phyloP scores from a whole-genome alignment of 2,888 invertebrate species.

The Slavum lentiscoides region DNA sequence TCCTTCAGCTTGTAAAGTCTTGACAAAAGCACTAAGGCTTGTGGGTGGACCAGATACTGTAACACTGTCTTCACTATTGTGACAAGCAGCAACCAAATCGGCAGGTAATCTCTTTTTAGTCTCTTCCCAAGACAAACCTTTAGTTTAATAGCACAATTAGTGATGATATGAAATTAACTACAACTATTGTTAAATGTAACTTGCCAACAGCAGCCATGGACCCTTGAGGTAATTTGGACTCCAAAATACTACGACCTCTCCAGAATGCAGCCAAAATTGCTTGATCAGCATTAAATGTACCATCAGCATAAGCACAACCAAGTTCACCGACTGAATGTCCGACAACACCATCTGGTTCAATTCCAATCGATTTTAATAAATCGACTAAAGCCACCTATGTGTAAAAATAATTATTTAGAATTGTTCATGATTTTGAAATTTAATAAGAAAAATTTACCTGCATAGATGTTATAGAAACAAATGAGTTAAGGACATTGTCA shows the following conservation, averaged over 20 bases:
- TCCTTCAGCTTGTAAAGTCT: conserved; percentile 71
- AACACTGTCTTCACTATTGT: conserved; percentile 91
- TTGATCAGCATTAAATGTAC: conserved; percentile 91
- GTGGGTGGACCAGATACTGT: conserved; percentile 87
- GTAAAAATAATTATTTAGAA: not conserved
- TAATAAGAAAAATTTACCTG: conserved; percentile 64
- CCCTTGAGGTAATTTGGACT: conserved; percentile 73
- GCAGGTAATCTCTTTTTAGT: conserved; percentile 73
- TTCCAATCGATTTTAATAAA: conserved; percentile 72
- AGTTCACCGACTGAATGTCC: conserved; percentile 79
- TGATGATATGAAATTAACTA: not conserved
- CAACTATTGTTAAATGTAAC: conserved; percentile 22
- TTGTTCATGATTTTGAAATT: not conserved
- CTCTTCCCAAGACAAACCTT: conserved; percentile 79
- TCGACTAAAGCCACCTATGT: conserved; percentile 92
- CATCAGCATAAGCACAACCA: conserved; percentile 72
- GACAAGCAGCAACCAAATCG: conserved; percentile 86
- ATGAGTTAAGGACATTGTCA: conserved; percentile 85
- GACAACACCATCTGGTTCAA: conserved; percentile 90
- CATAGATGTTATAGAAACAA: conserved; percentile 91
- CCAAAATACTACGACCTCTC: conserved; percentile 82
- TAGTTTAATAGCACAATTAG: conserved; percentile 19
- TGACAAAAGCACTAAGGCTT: conserved; percentile 71
- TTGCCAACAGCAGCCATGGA: conserved; percentile 90
- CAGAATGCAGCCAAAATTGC: conserved; percentile 92